Percentiles rank a stretch among this genome's conserved stretches.
Evolutionary conservation across 1,140 invertebrate genomes (phyloP).

Genomic region (Cyclina sinensis): DNA sequence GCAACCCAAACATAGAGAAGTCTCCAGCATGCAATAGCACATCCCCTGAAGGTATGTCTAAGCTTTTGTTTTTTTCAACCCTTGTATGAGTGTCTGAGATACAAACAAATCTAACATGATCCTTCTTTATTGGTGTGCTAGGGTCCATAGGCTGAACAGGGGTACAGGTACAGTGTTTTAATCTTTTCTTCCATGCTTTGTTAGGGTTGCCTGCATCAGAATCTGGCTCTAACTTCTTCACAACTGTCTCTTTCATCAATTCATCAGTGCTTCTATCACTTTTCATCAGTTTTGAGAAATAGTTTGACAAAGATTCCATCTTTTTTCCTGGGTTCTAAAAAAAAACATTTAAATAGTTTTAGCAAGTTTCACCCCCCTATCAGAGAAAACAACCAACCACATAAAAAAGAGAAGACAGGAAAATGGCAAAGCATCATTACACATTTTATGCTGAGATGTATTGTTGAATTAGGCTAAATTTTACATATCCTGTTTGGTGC

Average conservation of each 20-base stretch:
- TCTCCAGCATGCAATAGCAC: slow-evolving; percentile 65
- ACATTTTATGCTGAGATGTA: too few species aligned
- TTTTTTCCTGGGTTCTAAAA: background rate
- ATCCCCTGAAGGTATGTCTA: slow-evolving; percentile 59
- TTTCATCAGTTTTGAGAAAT: background rate
- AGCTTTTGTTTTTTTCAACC: background rate
- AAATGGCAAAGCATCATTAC: too few species aligned
- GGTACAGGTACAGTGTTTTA: background rate
- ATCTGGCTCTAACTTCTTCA: background rate
- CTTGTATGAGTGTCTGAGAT: slow-evolving; percentile 61
- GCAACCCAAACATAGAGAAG: slow-evolving; percentile 43
- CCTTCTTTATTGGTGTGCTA: slow-evolving; percentile 23
- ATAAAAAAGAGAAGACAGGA: too few species aligned
- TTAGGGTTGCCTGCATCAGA: slow-evolving; percentile 16
- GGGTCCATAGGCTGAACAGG: slow-evolving; percentile 19
- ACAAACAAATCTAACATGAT: slow-evolving; percentile 86
- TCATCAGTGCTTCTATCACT: background rate
- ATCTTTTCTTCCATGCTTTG: slow-evolving; percentile 38
- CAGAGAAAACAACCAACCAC: too few species aligned
- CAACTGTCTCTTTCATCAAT: background rate
- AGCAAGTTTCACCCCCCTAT: too few species aligned
- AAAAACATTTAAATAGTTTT: too few species aligned
- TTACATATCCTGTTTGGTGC: too few species aligned
- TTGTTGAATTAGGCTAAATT: too few species aligned
- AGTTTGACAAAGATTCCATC: slow-evolving; percentile 19